Base-by-base conservation (phyloP, 2,888 invertebrate species). In the Yponomeuta plumbellus region DNA sequence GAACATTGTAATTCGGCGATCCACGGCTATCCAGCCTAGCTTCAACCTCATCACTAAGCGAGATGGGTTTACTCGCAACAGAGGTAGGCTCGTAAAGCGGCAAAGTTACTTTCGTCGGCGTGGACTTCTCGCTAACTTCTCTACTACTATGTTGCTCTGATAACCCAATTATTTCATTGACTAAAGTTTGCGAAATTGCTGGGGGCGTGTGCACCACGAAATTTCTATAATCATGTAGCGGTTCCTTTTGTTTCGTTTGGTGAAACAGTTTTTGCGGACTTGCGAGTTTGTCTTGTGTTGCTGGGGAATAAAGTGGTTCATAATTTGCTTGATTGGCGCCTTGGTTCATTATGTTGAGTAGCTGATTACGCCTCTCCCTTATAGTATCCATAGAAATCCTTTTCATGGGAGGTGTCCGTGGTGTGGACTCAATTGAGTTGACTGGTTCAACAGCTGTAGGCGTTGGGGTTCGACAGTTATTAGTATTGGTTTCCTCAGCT, bases 281-380 rank as follows among this genome's bases (percentile, higher is more conserved):
- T 6, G 59, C 22, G 21, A 21, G 59, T 21, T 21, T 59, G n/a
- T 21, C 23, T 59, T 52, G 44, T 3, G 44, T 6, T 17, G 17
- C 44, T 52, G 59, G 59, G 0, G 59, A 21, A 21, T 17, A 23
- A 59, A 22, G 23, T 52, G 13, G 58, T 6, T 26, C 34, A 23
- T 61, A 26, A n/a, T 61, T 61, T 40, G 63, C 6, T 34, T 34
- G 63, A 52, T 63, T 58, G 10, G 61, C 21, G 52, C 81, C 76
- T 71, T 83, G 80, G 69, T 84, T 79, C 21, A 88, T 73, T 64
- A 86, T 69, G 34, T 78, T 81, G 69, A 84, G 70, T 64, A 88
- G 75, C 69, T 80, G 75, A 57, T 84, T 81, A 67, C 80, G 79
- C 71, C 81, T 87, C 67, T 80, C 78, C 68, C 73, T 77, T 23